These are phyloP conservation scores for Heliconius congener DNA, from an alignment of 1,140 invertebrate species.

Conservation along the genomic window DNA sequence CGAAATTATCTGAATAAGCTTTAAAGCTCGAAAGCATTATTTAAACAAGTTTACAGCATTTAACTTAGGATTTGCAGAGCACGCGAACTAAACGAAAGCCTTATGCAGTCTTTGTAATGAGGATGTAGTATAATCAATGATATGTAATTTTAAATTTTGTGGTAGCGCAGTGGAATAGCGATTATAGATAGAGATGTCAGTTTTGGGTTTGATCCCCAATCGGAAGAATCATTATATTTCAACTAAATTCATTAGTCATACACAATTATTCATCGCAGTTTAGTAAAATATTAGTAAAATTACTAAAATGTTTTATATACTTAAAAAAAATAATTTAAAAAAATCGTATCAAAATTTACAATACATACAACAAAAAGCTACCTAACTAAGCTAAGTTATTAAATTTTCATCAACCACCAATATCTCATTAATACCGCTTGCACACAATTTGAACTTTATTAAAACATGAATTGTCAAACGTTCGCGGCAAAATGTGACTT, in stretches of 20 bases:
- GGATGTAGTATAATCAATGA: neutral
- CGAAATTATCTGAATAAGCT: slow-evolving; percentile 23
- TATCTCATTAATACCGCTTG: slow-evolving; percentile 18
- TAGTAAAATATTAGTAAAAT: too few species aligned
- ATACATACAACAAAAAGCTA: neutral
- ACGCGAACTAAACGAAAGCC: neutral
- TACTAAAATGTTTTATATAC: too few species aligned
- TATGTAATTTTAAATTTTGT: neutral
- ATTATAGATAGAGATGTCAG: too few species aligned
- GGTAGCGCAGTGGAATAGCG: too few species aligned
- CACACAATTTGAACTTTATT: slow-evolving; percentile 18
- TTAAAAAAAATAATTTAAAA: neutral
- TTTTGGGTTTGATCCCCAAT: too few species aligned
- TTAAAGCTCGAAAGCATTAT: slow-evolving; percentile 27
- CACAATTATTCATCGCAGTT: too few species aligned
- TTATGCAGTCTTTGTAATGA: neutral
- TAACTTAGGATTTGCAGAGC: slow-evolving; percentile 23
- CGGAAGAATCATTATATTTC: too few species aligned
- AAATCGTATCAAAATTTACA: neutral
- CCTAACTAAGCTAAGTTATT: slow-evolving; percentile 15
- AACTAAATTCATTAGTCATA: too few species aligned
- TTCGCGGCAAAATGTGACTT: neutral
- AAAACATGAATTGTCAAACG: slow-evolving; percentile 6
- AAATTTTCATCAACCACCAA: slow-evolving; percentile 27
- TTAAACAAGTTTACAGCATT: slow-evolving; percentile 16